Percentiles rank a stretch among this genome's conserved stretches.
Conservation (phyloP, 53 echinoderm and acorn worm species). For the Stichopus horrens region DNA sequence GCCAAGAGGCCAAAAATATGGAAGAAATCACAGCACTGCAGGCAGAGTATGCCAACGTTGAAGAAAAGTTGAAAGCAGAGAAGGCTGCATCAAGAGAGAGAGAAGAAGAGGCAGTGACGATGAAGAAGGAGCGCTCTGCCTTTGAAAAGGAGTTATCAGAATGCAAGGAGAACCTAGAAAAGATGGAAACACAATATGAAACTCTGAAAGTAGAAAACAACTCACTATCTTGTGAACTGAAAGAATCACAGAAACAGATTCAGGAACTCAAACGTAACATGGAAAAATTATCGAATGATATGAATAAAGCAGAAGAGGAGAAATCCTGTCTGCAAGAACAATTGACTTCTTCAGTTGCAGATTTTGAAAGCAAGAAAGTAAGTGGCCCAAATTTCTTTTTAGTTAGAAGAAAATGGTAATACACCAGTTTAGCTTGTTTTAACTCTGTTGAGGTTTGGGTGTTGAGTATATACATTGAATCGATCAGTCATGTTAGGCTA, state of each 20-base stretch:
- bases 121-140: constrained; percentile 26
- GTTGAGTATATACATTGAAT: no score
- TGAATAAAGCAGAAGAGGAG: constrained; percentile 17
- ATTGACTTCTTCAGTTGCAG: constrained; percentile 37
- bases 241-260: constrained; percentile 9
- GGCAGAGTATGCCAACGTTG: constrained; percentile 50
- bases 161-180: not conserved
- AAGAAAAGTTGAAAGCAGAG: constrained; percentile 30
- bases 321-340: constrained; percentile 27
- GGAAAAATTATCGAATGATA: constrained; percentile 11
- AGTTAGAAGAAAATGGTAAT: not conserved
- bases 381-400: not conserved
- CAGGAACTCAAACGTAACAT: constrained; percentile 29
- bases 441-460: no score
- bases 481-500: no score
- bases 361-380: constrained; percentile 66
- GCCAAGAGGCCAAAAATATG: constrained; percentile 38
- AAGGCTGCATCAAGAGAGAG: not conserved
- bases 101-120: constrained; percentile 14
- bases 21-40: constrained; percentile 61
- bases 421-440: no score
- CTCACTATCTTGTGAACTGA: no score
- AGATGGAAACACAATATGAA: not conserved
- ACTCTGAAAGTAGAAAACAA: not conserved
- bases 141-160: constrained; percentile 19